Percentiles rank a stretch among this genome's conserved stretches.
Evolutionary conservation across 2,797 vertebrate species (phyloP).

Genomic region (Semaprochilodus insignis): DNA sequence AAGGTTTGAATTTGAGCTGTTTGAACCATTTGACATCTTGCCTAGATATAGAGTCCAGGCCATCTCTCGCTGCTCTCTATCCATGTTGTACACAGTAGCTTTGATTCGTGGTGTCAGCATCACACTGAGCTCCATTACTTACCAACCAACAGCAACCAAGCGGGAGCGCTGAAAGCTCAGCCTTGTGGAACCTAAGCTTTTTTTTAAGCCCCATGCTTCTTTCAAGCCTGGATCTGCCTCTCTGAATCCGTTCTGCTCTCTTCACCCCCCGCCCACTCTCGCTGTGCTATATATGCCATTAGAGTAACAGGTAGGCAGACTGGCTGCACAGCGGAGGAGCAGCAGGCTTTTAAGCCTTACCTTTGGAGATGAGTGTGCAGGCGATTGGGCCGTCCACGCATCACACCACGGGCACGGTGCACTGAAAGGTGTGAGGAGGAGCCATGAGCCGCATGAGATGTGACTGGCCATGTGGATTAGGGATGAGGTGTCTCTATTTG

Average conservation of each 20-base stretch:
- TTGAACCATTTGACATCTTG: slow-evolving; percentile 24
- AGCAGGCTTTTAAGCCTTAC: slow-evolving; percentile 57
- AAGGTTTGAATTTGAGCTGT: not conserved
- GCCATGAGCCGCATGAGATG: slow-evolving; percentile 40
- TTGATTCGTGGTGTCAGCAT: slow-evolving; percentile 28
- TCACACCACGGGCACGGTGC: slow-evolving; percentile 24
- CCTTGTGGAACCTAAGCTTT: slow-evolving; percentile 47
- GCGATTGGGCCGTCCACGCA: slow-evolving; percentile 41
- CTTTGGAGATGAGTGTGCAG: slow-evolving; percentile 55
- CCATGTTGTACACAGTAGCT: slow-evolving; percentile 24
- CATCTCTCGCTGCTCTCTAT: slow-evolving; percentile 25
- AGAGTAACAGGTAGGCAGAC: slow-evolving; percentile 56
- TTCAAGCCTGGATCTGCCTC: slow-evolving; percentile 53
- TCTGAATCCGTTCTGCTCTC: slow-evolving; percentile 57
- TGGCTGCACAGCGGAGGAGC: slow-evolving; percentile 50
- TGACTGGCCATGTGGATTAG: slow-evolving; percentile 32
- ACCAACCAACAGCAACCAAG: slow-evolving; percentile 29
- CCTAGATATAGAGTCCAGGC: slow-evolving; percentile 29
- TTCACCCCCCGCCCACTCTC: slow-evolving; percentile 54
- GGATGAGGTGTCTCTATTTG: slow-evolving; percentile 38
- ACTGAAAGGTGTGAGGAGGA: slow-evolving; percentile 45
- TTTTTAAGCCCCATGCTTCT: slow-evolving; percentile 50
- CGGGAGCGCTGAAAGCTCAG: slow-evolving; percentile 43
- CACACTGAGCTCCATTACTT: slow-evolving; percentile 47
- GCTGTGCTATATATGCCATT: slow-evolving; percentile 56